Base-by-base conservation (phyloP, 2,113 vertebrate species). In the Dolichallabes microphthalmus region DNA sequence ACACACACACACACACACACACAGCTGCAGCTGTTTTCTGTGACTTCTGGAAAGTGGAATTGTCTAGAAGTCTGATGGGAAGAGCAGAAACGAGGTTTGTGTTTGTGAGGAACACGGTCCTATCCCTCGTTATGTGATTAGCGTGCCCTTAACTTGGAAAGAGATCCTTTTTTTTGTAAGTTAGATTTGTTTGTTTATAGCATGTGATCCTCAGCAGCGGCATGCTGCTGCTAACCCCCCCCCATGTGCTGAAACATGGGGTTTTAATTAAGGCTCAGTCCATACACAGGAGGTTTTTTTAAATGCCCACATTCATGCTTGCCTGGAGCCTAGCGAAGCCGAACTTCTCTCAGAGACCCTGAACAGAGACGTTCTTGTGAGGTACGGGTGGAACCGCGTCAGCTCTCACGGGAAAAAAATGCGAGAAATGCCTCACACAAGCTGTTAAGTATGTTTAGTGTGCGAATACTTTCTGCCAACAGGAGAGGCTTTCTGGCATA, bases 331-430 rank as follows among this genome's bases (percentile, higher is more conserved):
- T 89, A 66, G 89, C 22, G 87, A 88, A 90, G 87, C 89, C 90
- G 87, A 85, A 87, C 82, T 90, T 86, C 91, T 91, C 82, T 35
- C 84, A 84, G 79, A 66, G 88, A 89, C 86, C 58, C 20, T 52
- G 82, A 94, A 94, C 94, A 94, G 92, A 93, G 92, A 0, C 79
- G 64, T 90, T 91, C 88, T 95, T 94, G 93, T 94, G 88, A 87
- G 87, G 90, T 87, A 27, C 82, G 63, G 82, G 83, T 89, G 87
- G 77, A 90, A 91, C 90, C 91, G 91, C 82, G 87, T 94, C 92
- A 90, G 91, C 92, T 91, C 86, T 91, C 91, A 89, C 74, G 82
- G 88, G 89, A 58, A 77, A 90, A 86, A 89, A 89, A 92, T 25
- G 74, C 87, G 74, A 79, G 88, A 90, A 89, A 87, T 82, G 82